Base-by-base conservation (phyloP, 2,888 invertebrate genomes). In the Drosophila antonietae region DNA sequence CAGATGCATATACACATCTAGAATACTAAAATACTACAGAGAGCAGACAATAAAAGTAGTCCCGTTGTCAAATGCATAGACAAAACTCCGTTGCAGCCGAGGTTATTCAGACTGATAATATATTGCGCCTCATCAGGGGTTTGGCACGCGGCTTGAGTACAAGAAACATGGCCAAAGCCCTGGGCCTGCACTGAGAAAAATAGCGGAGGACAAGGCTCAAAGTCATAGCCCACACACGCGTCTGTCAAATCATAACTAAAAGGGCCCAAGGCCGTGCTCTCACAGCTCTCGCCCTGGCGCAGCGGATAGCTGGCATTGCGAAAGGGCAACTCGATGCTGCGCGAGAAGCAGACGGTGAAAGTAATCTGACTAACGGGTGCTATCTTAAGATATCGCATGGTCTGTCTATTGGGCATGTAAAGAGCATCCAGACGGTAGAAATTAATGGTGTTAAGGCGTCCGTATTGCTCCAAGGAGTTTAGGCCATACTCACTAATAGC, bases 401-500 rank as follows among this genome's bases (percentile, higher is more conserved):
- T 93, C 52, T 94, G 94, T 41, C 93, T 92, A 0, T 80, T 90
- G 67, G 92, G 95, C 92, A 96, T 96, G 83, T 96, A 97, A 90
- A 96, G 95, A 0, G 96, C 94, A 78, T 95, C 94, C 46, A 97
- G 91, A 37, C 95, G 93, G 88, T 96, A 96, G 90, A 94, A 96
- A 88, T 95, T 95, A 1, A 94, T 93, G 69, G 94, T 94, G 18
- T 94, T 93, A 7, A 96, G 95, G 75, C 95, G 95, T 8, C 96
- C 93, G 78, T 94, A 95, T 85, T 96, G 95, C 18, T 93, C 93
- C 71, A 95, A 93, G 78, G 92, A 93, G 77, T 75, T 89, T 55
- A 77, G 89, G 35, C 94, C 94, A 52, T 93, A 93, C 2, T 91
- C 92, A 8, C 86, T 89, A 0, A 91, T 85, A 15, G 90, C 72